A percentile compares a stretch with the other conserved stretches of the same genome.
Conservation (phyloP, 2,113 vertebrate species). For the Caracal caracal region DNA sequence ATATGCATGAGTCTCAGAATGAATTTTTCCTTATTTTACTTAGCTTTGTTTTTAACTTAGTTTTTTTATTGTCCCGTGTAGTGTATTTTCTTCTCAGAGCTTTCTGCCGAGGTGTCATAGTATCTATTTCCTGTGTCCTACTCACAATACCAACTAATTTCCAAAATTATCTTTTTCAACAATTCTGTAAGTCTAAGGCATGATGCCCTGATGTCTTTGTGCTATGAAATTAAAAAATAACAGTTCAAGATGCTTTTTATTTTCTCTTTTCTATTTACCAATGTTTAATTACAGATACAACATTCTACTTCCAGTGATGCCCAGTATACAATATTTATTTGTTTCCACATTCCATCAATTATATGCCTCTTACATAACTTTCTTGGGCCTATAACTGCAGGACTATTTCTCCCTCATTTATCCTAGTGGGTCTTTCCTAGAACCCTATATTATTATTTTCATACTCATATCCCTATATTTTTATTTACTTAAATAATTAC, state of each 20-base stretch:
- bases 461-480: neutral
- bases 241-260: neutral
- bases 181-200: neutral
- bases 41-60: neutral
- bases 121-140: neutral
- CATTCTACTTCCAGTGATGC: neutral
- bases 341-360: neutral
- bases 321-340: neutral
- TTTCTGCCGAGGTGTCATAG: neutral
- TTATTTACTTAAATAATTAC: neutral
- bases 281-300: neutral
- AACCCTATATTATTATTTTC: neutral
- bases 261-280: neutral
- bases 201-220: neutral
- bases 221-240: neutral
- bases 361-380: neutral
- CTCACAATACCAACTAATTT: neutral
- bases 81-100: neutral
- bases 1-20: rapidly evolving
- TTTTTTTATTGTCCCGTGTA: neutral
- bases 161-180: neutral
- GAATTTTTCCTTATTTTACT: neutral
- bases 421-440: neutral
- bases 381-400: neutral
- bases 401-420: neutral